Base-by-base conservation (phyloP, 1,140 invertebrate genomes). In the Battus philenor region DNA sequence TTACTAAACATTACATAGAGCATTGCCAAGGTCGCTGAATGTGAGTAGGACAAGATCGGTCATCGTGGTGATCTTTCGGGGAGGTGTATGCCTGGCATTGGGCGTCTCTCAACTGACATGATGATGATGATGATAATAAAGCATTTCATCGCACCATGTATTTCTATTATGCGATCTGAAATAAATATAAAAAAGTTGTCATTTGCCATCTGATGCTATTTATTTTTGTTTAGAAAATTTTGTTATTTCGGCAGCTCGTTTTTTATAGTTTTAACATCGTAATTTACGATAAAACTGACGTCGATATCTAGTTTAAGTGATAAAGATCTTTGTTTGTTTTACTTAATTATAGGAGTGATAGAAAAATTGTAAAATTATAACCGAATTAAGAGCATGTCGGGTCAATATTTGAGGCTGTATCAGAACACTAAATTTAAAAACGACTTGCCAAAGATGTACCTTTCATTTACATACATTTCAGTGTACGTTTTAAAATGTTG, bases 381-480 rank as follows among this genome's bases (percentile, higher is more conserved):
- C 22, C 24, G 29, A 41, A 41, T 41, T 16, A 13, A 9, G 34
- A 24, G 24, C 33, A 10, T 47, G 16, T 38, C 31, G 33, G 16
- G 27, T 36, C 29, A 30, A 30, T 16, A 41, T 41, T 29, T 26
- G 26, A 41, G 38, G 26, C 26, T 41, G 24, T 41, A 27, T 33
- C 33, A 47, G 22, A 39, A 47, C 16, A 36, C 27, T 48, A 17
- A 54, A 43, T 16, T 32, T 52, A 68, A 66, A 73, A 55, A 68
- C 56, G 60, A 78, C 74, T 82, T 82, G 78, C 78, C 78, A 82
- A 82, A 82, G 78, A 80, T 66, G 71, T 74, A 75, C 60, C 71
- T 73, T 63, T 44, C 43, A 60, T n/a, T n/a, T n/a, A n/a, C n/a
- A n/a, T n/a, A 61, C 12, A 58, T 59, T 50, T 55, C 18, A 53